Conservation (phyloP, 2,888 invertebrate species). For the Psococerastis gibbosa region DNA sequence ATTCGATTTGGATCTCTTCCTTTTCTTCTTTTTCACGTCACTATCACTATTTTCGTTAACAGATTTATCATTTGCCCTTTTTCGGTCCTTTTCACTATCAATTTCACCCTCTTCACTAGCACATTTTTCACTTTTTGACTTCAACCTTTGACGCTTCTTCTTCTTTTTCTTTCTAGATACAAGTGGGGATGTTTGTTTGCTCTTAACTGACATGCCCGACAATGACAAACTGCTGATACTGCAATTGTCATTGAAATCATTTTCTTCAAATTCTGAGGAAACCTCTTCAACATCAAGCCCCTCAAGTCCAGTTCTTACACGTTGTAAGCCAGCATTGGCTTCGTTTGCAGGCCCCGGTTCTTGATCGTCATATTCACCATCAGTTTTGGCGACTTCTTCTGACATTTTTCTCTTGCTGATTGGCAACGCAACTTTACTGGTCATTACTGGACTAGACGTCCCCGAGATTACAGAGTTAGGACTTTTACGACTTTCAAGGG, state of each 20-base stretch:
- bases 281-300: constrained; percentile 20
- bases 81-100: constrained; percentile 23
- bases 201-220: background rate
- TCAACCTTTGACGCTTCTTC: constrained; percentile 16
- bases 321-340: background rate
- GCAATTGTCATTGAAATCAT: constrained; percentile 24
- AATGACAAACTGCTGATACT: constrained; percentile 4
- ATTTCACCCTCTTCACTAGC: constrained; percentile 38
- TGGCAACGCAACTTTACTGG: too few species aligned
- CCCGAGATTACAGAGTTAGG: background rate
- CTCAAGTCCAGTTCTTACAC: constrained; percentile 13
- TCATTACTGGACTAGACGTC: too few species aligned
- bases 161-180: constrained; percentile 14
- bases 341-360: constrained; percentile 3
- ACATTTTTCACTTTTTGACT: constrained; percentile 18
- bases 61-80: constrained; percentile 21
- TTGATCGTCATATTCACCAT: background rate
- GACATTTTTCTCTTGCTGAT: background rate
- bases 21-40: constrained; percentile 30
- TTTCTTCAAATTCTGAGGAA: constrained; percentile 24
- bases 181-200: constrained; percentile 2
- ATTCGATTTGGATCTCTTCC: constrained; percentile 21
- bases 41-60: constrained; percentile 33
- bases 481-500: constrained; percentile 12
- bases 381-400: background rate